Percentiles rank a stretch among this genome's conserved stretches.
Conservation (phyloP, 2,888 invertebrate species). For the Nephrotoma guestfalica region DNA sequence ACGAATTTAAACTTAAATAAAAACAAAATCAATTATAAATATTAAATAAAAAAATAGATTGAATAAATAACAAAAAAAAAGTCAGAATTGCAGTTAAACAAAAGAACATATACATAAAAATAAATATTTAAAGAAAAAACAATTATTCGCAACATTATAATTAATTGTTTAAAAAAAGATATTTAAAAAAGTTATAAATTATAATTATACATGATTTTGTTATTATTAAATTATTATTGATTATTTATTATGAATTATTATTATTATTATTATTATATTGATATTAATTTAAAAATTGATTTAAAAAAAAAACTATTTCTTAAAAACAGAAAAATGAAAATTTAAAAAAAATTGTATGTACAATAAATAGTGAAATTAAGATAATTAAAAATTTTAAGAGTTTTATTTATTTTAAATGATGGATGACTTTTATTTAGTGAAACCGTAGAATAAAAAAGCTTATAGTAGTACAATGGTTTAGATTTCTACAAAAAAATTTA, state of each 20-base stretch:
- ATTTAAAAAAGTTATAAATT: background rate
- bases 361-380: background rate
- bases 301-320: background rate
- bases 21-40: background rate
- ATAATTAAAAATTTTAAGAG: background rate
- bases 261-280: background rate
- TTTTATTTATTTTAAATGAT: background rate
- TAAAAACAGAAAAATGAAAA: background rate
- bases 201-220: background rate
- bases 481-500: too few relatives aligned
- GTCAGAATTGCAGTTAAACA: background rate
- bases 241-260: background rate
- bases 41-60: background rate
- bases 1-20: background rate
- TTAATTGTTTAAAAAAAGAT: background rate
- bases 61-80: background rate
- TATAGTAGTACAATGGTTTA: too few relatives aligned
- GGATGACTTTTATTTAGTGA: too few relatives aligned
- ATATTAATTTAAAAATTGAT: background rate
- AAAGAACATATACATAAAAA: background rate
- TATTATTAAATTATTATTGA: background rate
- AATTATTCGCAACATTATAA: background rate
- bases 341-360: background rate
- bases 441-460: too few relatives aligned
- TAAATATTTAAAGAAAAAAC: background rate